Percentiles rank a stretch among this genome's conserved stretches.
These are phyloP conservation scores for Psephotus haematonotus DNA, from an alignment of 2,113 vertebrate species.

Conservation along the genomic window DNA sequence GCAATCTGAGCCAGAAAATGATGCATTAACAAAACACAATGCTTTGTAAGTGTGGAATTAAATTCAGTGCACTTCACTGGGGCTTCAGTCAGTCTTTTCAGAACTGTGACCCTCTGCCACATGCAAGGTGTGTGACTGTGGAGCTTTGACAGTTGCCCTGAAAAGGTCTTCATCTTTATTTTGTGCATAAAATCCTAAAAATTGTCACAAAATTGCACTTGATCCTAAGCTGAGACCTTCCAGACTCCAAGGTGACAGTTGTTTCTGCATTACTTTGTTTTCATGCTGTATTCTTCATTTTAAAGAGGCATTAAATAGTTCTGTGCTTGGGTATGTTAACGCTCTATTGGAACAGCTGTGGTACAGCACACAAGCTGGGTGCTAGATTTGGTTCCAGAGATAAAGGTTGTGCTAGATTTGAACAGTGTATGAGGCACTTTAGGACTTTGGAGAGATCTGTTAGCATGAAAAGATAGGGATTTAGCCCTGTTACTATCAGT, in stretches of 20 bases:
- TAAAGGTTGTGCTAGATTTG: neutral
- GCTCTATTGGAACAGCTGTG: neutral
- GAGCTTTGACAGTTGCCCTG: neutral
- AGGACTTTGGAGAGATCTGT: neutral
- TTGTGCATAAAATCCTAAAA: neutral
- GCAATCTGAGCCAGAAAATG: neutral
- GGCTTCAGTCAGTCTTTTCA: neutral
- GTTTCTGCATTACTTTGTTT: neutral
- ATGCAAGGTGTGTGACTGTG: neutral
- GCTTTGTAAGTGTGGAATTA: neutral
- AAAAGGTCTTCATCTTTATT: neutral
- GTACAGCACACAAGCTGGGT: neutral
- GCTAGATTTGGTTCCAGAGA: neutral
- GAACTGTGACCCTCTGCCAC: neutral
- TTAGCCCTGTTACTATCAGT: neutral
- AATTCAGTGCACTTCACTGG: neutral
- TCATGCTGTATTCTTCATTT: neutral
- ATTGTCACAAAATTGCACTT: neutral
- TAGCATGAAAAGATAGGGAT: neutral
- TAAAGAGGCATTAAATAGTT: neutral
- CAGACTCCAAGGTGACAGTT: neutral
- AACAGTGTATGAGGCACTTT: neutral
- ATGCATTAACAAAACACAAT: neutral
- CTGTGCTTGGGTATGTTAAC: neutral
- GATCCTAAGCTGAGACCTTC: neutral